Evolutionary conservation across 2,888 invertebrate genomes (phyloP).

Genomic region (Phyto melanocephala): DNA sequence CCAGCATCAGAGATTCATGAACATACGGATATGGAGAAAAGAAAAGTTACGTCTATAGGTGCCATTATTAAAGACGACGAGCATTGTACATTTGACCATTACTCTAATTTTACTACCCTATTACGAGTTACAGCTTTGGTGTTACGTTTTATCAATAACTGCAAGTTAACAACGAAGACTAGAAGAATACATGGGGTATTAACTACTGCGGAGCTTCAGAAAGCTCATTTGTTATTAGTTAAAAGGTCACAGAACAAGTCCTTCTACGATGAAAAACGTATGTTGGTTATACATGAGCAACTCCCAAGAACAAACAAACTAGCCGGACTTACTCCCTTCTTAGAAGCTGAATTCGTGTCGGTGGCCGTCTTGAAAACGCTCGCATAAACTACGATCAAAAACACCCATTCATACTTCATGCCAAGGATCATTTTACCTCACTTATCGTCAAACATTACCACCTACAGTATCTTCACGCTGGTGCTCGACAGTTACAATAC

Average conservation of each 20-base stretch:
- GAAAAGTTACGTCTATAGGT: not conserved
- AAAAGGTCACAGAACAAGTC: not conserved
- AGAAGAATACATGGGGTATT: too few species aligned
- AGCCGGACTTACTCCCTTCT: not conserved
- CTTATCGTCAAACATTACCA: not conserved
- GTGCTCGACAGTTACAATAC: not conserved
- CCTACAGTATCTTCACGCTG: not conserved
- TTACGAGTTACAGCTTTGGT: not conserved
- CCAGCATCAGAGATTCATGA: not conserved
- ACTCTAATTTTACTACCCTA: not conserved
- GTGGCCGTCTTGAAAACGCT: slow-evolving; percentile 13
- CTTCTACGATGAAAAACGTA: not conserved
- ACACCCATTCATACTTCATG: slow-evolving; percentile 17
- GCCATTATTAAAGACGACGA: not conserved
- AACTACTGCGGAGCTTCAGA: not conserved
- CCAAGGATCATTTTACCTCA: not conserved
- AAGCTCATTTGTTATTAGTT: not conserved
- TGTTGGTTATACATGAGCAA: not conserved
- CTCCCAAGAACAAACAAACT: not conserved
- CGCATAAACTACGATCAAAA: slow-evolving; percentile 1
- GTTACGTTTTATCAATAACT: too few species aligned
- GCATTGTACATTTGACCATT: not conserved
- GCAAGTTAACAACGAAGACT: too few species aligned
- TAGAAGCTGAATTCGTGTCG: not conserved
- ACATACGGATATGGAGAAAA: not conserved